phyloP scores from a whole-genome alignment of 2,113 vertebrate genomes.

The Lota lota region DNA sequence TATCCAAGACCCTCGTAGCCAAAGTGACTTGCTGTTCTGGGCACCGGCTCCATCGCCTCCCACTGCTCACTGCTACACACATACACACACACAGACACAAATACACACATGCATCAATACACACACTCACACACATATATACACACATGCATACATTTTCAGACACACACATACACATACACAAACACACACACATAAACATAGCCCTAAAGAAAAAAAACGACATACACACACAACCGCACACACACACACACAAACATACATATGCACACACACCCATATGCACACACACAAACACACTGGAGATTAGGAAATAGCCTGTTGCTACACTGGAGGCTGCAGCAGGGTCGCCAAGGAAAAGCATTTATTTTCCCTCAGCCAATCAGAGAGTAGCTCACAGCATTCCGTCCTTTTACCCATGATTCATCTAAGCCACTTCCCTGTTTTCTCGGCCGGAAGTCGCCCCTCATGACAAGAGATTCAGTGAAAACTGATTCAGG shows the following conservation, averaged over 20 bases:
- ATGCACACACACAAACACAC: conserved; percentile 8
- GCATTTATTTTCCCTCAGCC: conserved; percentile 50
- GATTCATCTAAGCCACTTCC: conserved; percentile 13
- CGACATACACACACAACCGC: background rate
- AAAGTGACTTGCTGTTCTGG: background rate
- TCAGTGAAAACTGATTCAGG: too few species aligned
- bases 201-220: background rate
- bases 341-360: conserved; percentile 37
- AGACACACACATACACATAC: background rate
- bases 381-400: conserved; percentile 33
- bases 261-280: background rate
- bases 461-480: too few species aligned
- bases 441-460: too few species aligned
- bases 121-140: background rate
- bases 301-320: conserved; percentile 41
- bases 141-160: background rate
- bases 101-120: background rate
- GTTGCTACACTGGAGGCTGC: conserved; percentile 43
- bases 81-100: background rate
- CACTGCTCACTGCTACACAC: conserved; percentile 5
- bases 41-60: background rate
- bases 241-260: conserved; percentile 6
- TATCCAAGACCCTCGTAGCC: background rate
- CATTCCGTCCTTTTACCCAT: conserved; percentile 49
- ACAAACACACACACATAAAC: background rate